These are phyloP conservation scores for Andrena marginata DNA, from an alignment of 2,888 invertebrate genomes.

Conservation along the genomic window DNA sequence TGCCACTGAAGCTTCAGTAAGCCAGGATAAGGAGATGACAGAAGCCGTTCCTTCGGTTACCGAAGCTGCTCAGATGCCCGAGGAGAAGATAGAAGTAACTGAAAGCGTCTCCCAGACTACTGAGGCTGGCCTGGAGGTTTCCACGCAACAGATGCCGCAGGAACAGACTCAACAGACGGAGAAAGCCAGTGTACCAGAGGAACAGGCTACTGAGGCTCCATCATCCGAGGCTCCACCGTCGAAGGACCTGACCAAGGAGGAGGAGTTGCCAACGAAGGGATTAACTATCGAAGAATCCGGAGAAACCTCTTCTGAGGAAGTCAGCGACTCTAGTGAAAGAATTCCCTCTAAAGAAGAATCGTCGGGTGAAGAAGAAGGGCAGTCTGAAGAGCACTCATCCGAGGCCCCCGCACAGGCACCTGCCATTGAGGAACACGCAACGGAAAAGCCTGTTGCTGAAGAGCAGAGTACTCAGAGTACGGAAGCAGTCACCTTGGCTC, in stretches of 20 bases:
- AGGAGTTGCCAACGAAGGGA: conserved; percentile 72
- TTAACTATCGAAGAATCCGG: conserved; percentile 64
- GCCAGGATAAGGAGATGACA: conserved; percentile 38
- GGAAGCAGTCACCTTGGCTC: conserved; percentile 15
- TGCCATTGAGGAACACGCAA: conserved; percentile 28
- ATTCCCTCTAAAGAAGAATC: conserved; percentile 34
- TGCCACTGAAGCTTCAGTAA: conserved; percentile 13
- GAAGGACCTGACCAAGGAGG: conserved; percentile 58
- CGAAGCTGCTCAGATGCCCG: conserved; percentile 30
- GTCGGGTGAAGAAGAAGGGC: conserved; percentile 27
- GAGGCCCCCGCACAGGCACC: conserved; percentile 39
- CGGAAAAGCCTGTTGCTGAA: conserved; percentile 45
- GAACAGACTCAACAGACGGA: conserved; percentile 50
- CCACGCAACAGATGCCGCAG: conserved; percentile 31
- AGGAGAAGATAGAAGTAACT: conserved; percentile 36
- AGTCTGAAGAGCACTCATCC: neutral
- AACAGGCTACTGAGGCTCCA: conserved; percentile 50
- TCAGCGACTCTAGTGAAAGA: conserved; percentile 54
- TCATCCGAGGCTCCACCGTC: conserved; percentile 57
- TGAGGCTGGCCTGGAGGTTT: conserved; percentile 37
- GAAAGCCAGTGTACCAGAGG: conserved; percentile 51
- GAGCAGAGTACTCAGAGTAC: conserved; percentile 35
- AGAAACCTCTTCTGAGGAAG: conserved; percentile 69
- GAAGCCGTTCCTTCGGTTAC: conserved; percentile 47
- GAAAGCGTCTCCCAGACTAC: conserved; percentile 48